Percentiles rank a stretch among this genome's conserved stretches.
Evolutionary conservation across 2,888 invertebrate genomes (phyloP).

Genomic region (Labia minor): DNA sequence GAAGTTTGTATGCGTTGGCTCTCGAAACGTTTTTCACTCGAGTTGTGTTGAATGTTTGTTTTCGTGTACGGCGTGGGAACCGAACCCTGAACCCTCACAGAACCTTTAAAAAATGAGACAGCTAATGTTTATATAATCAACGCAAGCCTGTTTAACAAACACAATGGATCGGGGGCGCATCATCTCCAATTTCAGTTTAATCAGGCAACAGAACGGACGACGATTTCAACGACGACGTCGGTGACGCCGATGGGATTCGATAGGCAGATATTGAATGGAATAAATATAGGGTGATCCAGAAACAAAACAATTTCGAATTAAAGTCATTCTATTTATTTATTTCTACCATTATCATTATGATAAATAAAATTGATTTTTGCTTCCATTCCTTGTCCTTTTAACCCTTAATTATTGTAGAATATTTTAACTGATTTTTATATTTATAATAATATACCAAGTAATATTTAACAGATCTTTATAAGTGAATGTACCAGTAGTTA

Average conservation of each 20-base stretch:
- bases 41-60: constrained; percentile 15
- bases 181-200: constrained; percentile 1
- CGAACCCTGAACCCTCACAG: background rate
- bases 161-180: background rate
- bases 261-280: background rate
- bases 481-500: too few species aligned
- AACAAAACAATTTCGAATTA: too few species aligned
- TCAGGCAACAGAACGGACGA: background rate
- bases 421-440: too few species aligned
- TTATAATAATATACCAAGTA: too few species aligned
- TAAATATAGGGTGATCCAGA: background rate
- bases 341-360: too few species aligned
- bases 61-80: constrained; percentile 14
- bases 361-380: too few species aligned
- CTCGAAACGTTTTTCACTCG: constrained; percentile 9
- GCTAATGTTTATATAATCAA: constrained; percentile 13
- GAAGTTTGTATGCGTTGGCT: constrained; percentile 15
- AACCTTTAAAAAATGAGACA: background rate
- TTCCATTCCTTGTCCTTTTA: too few species aligned
- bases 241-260: background rate
- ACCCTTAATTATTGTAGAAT: too few species aligned
- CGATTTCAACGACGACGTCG: background rate
- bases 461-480: too few species aligned
- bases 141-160: constrained; percentile 13
- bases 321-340: too few species aligned